A percentile compares a stretch with the other conserved stretches of the same genome.
Conservation (phyloP, 2,888 invertebrate species). For the Thalpophila matura region DNA sequence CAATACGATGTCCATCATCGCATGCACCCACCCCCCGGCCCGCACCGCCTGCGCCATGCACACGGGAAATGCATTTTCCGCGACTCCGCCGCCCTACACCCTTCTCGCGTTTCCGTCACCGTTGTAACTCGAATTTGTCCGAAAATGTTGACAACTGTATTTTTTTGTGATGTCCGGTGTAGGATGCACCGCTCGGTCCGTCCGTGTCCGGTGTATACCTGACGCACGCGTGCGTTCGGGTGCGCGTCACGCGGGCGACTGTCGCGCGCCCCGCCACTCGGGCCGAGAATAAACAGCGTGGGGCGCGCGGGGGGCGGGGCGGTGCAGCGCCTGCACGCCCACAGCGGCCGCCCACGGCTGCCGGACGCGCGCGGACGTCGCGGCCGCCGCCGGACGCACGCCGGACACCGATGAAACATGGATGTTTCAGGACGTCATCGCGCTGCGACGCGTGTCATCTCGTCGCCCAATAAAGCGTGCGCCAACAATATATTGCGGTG, state of each 20-base stretch:
- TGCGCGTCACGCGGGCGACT: slow-evolving; percentile 89
- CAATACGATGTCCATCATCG: slow-evolving; percentile 91
- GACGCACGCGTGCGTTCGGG: slow-evolving; percentile 83
- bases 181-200: slow-evolving; percentile 86
- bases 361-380: slow-evolving; percentile 68
- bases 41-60: slow-evolving; percentile 89
- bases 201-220: slow-evolving; percentile 75
- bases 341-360: slow-evolving; percentile 84
- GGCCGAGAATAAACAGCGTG: slow-evolving; percentile 88
- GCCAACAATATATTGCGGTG: slow-evolving; percentile 49
- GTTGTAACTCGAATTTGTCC: slow-evolving; percentile 57
- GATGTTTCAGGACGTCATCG: slow-evolving; percentile 65
- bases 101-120: slow-evolving; percentile 69
- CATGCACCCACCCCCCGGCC: slow-evolving; percentile 92
- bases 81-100: slow-evolving; percentile 78
- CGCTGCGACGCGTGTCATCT: slow-evolving; percentile 56
- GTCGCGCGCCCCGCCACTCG: slow-evolving; percentile 85
- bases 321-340: slow-evolving; percentile 88
- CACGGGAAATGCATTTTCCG: slow-evolving; percentile 88
- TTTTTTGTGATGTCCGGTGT: slow-evolving; percentile 82
- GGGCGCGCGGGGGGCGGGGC: slow-evolving; percentile 80
- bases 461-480: slow-evolving; percentile 48
- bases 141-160: slow-evolving; percentile 70
- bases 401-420: slow-evolving; percentile 55
- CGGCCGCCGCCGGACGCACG: slow-evolving; percentile 56